phyloP scores from a whole-genome alignment of 2,888 invertebrate genomes.

The Napeogenes sylphis region DNA sequence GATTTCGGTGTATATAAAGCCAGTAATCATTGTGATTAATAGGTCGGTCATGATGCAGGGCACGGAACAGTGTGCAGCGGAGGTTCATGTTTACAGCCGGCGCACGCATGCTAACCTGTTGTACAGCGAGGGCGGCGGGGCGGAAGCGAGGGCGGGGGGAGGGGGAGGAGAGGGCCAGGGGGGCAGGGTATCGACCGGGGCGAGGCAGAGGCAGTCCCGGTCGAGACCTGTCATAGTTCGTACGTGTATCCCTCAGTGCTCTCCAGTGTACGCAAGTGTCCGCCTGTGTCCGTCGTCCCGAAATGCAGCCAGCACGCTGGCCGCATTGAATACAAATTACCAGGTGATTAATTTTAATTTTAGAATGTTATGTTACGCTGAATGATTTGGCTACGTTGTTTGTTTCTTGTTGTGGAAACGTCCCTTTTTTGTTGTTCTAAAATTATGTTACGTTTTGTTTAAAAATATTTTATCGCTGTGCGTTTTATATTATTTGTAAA shows the following conservation, averaged over 20 bases:
- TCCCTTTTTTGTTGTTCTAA: background rate
- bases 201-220: slow-evolving; percentile 53
- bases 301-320: slow-evolving; percentile 60
- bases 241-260: slow-evolving; percentile 26
- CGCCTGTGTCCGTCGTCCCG: slow-evolving; percentile 35
- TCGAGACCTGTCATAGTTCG: slow-evolving; percentile 36
- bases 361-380: background rate
- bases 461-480: background rate
- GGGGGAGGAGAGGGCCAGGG: slow-evolving; percentile 38
- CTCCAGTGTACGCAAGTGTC: slow-evolving; percentile 34
- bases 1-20: background rate
- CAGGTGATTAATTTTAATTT: slow-evolving; percentile 44
- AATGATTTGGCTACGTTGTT: background rate
- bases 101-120: slow-evolving; percentile 72
- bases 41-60: slow-evolving; percentile 19
- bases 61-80: slow-evolving; percentile 21
- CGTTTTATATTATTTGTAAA: background rate
- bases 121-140: slow-evolving; percentile 39
- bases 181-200: slow-evolving; percentile 55
- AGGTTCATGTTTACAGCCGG: slow-evolving; percentile 42
- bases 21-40: slow-evolving; percentile 13
- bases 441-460: background rate
- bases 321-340: slow-evolving; percentile 52
- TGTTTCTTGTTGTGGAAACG: background rate
- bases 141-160: slow-evolving; percentile 53